phyloP scores from a whole-genome alignment of 2,797 vertebrate species.

The Bradypus variegatus region DNA sequence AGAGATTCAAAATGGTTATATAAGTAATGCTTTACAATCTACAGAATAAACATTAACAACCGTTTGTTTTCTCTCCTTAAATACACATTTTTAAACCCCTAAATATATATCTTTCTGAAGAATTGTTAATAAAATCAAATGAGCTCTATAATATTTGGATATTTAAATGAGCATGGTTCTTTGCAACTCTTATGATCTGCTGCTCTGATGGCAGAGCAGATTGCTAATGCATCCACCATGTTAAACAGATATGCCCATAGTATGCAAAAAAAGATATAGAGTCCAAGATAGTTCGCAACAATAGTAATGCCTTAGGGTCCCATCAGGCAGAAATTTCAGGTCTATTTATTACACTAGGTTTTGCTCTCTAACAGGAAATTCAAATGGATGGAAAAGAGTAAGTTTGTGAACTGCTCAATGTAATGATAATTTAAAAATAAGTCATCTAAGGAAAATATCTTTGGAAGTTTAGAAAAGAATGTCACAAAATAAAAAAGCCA shows the following conservation, averaged over 20 bases:
- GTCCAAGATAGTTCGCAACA: neutral
- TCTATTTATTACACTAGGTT: neutral
- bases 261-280: neutral
- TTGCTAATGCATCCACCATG: neutral
- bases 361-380: neutral
- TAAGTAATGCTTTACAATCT: neutral
- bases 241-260: neutral
- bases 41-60: neutral
- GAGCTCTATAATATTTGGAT: neutral
- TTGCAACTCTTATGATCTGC: neutral
- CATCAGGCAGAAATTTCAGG: neutral
- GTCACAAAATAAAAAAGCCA: neutral
- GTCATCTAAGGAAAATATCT: neutral
- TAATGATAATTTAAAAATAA: neutral
- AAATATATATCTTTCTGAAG: constrained; percentile 1
- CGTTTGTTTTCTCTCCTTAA: neutral
- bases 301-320: neutral
- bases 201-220: neutral
- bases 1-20: neutral
- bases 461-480: neutral
- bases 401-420: neutral
- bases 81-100: neutral
- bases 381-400: neutral
- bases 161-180: neutral
- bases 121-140: neutral